Conservation (phyloP, 1,140 invertebrate genomes). For the Leptoteleia sp. region DNA sequence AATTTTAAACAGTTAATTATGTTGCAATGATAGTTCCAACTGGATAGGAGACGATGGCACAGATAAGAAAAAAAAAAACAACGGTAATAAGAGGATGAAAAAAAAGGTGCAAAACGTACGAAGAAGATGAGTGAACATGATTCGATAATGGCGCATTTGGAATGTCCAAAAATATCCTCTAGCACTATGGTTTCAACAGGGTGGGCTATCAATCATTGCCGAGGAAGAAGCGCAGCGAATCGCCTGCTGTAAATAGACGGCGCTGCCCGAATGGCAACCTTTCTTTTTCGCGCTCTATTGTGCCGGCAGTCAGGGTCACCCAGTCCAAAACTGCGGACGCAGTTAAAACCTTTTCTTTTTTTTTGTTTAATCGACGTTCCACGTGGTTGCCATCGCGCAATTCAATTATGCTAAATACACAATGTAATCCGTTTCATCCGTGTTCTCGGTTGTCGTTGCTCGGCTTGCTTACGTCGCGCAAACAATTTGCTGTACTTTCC, state of each 20-base stretch:
- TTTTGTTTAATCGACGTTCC: slow-evolving; percentile 5
- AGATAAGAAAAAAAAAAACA: background rate
- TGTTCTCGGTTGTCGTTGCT: background rate
- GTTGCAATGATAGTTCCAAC: too few species aligned
- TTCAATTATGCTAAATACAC: slow-evolving; percentile 1
- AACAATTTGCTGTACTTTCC: slow-evolving; percentile 9
- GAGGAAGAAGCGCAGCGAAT: slow-evolving; percentile 64
- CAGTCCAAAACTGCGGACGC: background rate
- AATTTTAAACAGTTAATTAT: too few species aligned
- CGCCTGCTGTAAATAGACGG: slow-evolving; percentile 69
- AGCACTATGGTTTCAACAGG: slow-evolving; percentile 55
- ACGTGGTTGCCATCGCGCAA: background rate
- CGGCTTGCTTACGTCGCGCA: background rate
- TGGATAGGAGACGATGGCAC: too few species aligned
- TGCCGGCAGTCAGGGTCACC: slow-evolving; percentile 37
- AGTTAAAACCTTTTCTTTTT: too few species aligned
- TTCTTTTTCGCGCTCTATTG: slow-evolving; percentile 34
- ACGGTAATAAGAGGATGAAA: background rate
- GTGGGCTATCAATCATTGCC: slow-evolving; percentile 74
- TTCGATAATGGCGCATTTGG: slow-evolving; percentile 61
- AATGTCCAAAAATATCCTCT: slow-evolving; percentile 64
- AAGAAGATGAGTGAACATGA: slow-evolving; percentile 42
- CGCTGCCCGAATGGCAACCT: slow-evolving; percentile 13
- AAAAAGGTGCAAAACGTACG: slow-evolving; percentile 5
- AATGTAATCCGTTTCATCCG: background rate